Conservation (phyloP, 2,113 vertebrate species). For the Sinocyclocheilus anophthalmus region DNA sequence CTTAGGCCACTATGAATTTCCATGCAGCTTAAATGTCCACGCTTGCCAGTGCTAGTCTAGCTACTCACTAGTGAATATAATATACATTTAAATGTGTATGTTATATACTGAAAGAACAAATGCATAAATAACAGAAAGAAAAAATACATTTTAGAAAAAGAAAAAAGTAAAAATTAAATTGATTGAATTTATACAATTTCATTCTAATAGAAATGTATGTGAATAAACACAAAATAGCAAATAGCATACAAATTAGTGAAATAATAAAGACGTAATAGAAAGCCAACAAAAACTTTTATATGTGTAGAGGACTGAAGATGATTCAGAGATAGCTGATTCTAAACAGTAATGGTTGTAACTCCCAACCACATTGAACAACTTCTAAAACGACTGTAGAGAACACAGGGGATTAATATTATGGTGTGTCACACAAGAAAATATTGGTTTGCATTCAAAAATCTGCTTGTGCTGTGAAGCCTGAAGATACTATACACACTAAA, state of each 20-base stretch:
- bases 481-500: neutral
- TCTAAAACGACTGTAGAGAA: neutral
- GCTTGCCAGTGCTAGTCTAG: neutral
- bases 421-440: neutral
- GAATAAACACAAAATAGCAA: too few species aligned
- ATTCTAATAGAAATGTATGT: too few species aligned
- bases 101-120: neutral
- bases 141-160: neutral
- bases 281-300: too few species aligned
- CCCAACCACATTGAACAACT: neutral
- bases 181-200: too few species aligned
- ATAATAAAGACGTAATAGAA: too few species aligned
- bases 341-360: neutral
- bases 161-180: too few species aligned
- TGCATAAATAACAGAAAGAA: neutral
- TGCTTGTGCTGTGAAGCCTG: neutral
- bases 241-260: too few species aligned
- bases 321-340: too few species aligned
- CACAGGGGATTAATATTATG: neutral
- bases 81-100: neutral
- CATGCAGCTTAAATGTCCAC: neutral
- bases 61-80: neutral
- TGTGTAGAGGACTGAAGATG: too few species aligned
- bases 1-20: neutral
- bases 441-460: slow-evolving; percentile 17